Evolutionary conservation across 2,888 invertebrate species (phyloP).

Genomic region (Drosophila planitibia): DNA sequence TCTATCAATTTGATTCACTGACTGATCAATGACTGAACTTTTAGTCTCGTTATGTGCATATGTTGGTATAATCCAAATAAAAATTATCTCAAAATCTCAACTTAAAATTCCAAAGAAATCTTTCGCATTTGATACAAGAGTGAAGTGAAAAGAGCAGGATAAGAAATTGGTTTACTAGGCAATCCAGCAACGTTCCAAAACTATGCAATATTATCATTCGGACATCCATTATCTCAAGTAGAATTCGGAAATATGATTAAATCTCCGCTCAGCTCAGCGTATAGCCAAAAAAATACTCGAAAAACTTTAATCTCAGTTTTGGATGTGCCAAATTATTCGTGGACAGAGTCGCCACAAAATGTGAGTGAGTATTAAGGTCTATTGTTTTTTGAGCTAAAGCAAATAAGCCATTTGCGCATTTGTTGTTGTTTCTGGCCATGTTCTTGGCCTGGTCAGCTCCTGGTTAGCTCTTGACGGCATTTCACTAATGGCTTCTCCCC

Average conservation of each 20-base stretch:
- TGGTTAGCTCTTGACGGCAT: slow-evolving; percentile 57
- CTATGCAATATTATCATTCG: background rate
- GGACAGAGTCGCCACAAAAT: background rate
- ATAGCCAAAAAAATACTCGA: too few species aligned
- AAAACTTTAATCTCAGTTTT: slow-evolving; percentile 15
- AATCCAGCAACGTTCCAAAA: background rate
- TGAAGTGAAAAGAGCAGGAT: background rate
- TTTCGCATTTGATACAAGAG: background rate
- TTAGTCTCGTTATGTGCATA: background rate
- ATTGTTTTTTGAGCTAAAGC: slow-evolving; percentile 37
- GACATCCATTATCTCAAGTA: background rate
- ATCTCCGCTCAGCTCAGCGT: background rate
- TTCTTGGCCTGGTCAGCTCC: slow-evolving; percentile 15
- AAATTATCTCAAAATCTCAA: background rate
- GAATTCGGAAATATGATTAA: background rate
- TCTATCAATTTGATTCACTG: background rate
- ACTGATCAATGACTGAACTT: background rate
- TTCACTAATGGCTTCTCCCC: slow-evolving; percentile 61
- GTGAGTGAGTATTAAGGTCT: slow-evolving; percentile 20
- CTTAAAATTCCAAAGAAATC: background rate
- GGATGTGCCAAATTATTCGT: slow-evolving; percentile 17
- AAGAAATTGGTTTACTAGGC: background rate
- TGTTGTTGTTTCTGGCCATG: slow-evolving; percentile 10
- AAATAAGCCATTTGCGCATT: slow-evolving; percentile 50
- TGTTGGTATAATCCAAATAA: background rate